phyloP scores from a whole-genome alignment of 2,797 vertebrate species.

The Takifugu ocellatus region DNA sequence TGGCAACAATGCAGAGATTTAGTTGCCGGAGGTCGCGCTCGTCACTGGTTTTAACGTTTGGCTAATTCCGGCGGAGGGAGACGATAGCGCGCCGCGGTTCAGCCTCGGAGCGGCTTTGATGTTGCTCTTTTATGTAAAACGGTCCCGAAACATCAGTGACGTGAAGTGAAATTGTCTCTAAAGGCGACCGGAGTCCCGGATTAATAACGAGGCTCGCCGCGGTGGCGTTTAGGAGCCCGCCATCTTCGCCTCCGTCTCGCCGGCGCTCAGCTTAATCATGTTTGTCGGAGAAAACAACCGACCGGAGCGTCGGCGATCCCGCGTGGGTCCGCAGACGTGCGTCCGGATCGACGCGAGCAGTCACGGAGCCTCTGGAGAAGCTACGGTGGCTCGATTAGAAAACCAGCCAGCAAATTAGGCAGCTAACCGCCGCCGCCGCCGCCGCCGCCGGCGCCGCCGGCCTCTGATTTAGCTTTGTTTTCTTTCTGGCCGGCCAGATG shows the following conservation, averaged over 20 bases:
- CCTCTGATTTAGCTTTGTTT: background rate
- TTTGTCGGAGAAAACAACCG: conserved; percentile 65
- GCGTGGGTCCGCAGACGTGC: conserved; percentile 7
- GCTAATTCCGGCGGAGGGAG: conserved; percentile 35
- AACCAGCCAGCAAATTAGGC: conserved; percentile 50
- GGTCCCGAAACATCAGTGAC: background rate
- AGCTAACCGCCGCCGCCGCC: background rate
- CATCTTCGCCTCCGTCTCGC: conserved; percentile 51
- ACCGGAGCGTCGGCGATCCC: conserved; percentile 45
- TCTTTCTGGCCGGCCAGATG: too few relatives aligned
- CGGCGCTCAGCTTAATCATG: conserved; percentile 60
- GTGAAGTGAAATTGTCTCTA: background rate
- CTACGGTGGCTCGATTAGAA: conserved; percentile 65
- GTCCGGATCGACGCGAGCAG: conserved; percentile 60
- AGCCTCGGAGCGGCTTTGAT: conserved; percentile 38
- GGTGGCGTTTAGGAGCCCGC: conserved; percentile 47
- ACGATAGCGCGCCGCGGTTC: conserved; percentile 8
- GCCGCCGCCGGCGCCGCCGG: too few relatives aligned
- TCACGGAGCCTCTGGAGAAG: conserved; percentile 54
- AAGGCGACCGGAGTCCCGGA: conserved; percentile 13
- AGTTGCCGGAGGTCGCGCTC: conserved; percentile 47
- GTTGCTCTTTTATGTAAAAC: background rate
- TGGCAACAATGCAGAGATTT: conserved; percentile 66
- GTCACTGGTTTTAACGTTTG: conserved; percentile 35
- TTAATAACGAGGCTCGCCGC: conserved; percentile 2